Conservation (phyloP, 1,140 invertebrate genomes). For the Adoxophyes honmai region DNA sequence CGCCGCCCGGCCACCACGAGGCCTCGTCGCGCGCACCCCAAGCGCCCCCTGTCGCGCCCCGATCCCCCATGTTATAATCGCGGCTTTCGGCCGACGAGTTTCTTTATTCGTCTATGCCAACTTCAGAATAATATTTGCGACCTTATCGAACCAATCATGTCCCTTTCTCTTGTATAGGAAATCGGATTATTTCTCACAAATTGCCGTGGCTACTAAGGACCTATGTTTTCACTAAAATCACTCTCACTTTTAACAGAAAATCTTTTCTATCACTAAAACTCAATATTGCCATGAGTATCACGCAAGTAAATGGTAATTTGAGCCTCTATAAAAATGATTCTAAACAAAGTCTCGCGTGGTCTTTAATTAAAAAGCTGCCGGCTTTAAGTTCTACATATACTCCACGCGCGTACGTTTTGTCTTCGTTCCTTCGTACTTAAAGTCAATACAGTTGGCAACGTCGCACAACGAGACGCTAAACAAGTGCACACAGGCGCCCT, state of each 20-base stretch:
- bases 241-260: constrained; percentile 25
- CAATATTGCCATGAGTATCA: constrained; percentile 35
- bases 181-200: constrained; percentile 22
- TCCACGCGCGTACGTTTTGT: constrained; percentile 73
- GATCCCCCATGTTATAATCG: constrained; percentile 70
- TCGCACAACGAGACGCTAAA: constrained; percentile 75
- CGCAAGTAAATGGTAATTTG: constrained; percentile 31
- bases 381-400: constrained; percentile 53
- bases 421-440: constrained; percentile 68
- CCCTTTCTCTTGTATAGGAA: constrained; percentile 32
- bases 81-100: constrained; percentile 66
- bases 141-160: constrained; percentile 25
- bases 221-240: constrained; percentile 46
- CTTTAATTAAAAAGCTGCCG: constrained; percentile 65
- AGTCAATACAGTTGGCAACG: constrained; percentile 77
- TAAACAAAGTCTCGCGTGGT: constrained; percentile 40
- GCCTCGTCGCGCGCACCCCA: constrained; percentile 81
- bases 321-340: constrained; percentile 29
- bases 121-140: constrained; percentile 32
- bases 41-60: constrained; percentile 77
- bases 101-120: constrained; percentile 56
- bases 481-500: constrained; percentile 71
- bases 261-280: constrained; percentile 61
- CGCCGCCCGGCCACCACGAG: constrained; percentile 79
- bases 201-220: constrained; percentile 21